Conservation (phyloP, 2,888 invertebrate genomes). For the Prosopocoilus inquinatus region DNA sequence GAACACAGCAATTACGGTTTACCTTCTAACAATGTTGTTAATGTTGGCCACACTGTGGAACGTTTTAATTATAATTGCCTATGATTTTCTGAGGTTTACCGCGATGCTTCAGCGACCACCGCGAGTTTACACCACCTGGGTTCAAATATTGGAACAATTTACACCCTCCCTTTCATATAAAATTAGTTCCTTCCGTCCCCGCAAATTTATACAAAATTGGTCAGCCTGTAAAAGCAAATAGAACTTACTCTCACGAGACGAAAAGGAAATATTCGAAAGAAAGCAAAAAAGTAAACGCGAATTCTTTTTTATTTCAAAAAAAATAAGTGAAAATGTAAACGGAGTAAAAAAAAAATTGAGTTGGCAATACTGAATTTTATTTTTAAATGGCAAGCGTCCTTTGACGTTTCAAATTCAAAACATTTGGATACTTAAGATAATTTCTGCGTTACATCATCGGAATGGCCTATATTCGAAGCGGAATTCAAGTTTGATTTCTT, state of each 20-base stretch:
- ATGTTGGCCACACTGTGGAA: conserved; percentile 22
- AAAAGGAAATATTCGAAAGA: no score
- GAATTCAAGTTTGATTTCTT: no score
- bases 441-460: no score
- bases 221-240: not conserved
- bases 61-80: conserved; percentile 27
- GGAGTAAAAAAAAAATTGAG: no score
- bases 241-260: not conserved
- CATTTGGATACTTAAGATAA: no score
- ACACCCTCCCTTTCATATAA: not conserved
- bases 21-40: conserved; percentile 17
- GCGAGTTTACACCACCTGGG: conserved; percentile 5
- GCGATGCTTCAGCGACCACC: conserved; percentile 17
- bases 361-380: no score
- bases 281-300: no score
- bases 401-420: no score
- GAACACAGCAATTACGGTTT: conserved; percentile 13
- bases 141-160: conserved; percentile 10
- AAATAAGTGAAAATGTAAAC: no score
- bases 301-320: no score
- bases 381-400: no score
- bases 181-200: not conserved
- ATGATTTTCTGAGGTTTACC: conserved; percentile 15
- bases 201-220: not conserved
- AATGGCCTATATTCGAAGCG: no score